Evolutionary conservation across 2,113 vertebrate species (phyloP), one percentile per base, ranked within the genome.

Genomic region (Lampris incognitus): DNA sequence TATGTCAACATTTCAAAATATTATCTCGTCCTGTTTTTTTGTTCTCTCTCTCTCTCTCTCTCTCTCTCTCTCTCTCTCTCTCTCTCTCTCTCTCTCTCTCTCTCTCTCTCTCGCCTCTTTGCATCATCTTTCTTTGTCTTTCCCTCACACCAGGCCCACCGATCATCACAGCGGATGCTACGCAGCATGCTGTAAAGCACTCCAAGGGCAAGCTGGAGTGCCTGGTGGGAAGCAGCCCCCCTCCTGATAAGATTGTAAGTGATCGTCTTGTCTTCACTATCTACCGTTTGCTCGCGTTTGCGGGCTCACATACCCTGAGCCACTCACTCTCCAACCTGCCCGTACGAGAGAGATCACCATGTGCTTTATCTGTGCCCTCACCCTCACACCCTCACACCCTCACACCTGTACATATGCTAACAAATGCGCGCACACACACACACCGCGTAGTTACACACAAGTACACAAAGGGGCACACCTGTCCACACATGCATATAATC

Each of bases 241-340:
- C 92, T 0, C 96, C 97, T 8, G 96, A 97, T 64, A 94, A 95
- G n/a, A 96, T 97, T 74, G 96, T 97, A 93, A 96, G 96, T 85
- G 36, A 66, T 13, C 66, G 74, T 71, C 39, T 76, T 55, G 49
- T 86, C 82, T 54, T 63, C 62, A 9, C 50, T 61, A 39, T 70
- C 24, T 56, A 4, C 76, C 65, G 48, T 76, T 73, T 61, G 10
- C 40, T 83, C 69, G 24, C 24, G 24, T 73, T 79, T 68, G 40
- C 11, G 55, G 78, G 63, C 51, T 61, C 58, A 42, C 36, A 62
- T 60, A 60, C 66, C 60, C 40, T 50, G 38, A 61, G 13, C 51
- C 4, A 0, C 50, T 41, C 63, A 66, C 42, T 52, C 66, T 11
- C 2, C 5, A 5, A 51, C 51, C 61, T 81, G 58, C 79, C 69